These are phyloP conservation scores for Drosophila pseudotakahashii DNA, from an alignment of 2,888 invertebrate species.

Conservation along the genomic window DNA sequence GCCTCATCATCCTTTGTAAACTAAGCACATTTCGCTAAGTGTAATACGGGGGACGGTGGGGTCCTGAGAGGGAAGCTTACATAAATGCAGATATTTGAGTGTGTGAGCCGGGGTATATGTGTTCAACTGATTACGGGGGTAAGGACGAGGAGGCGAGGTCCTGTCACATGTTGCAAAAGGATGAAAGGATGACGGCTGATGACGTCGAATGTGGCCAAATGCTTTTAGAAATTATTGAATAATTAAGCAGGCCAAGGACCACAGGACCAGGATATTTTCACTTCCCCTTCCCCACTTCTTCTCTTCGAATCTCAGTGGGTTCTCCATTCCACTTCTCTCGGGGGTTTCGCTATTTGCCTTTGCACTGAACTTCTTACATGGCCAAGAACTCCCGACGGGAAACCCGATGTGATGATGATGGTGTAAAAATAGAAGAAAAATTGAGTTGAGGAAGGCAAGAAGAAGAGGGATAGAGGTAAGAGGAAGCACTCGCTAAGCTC, in stretches of 20 bases:
- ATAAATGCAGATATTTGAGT: slow-evolving; percentile 26
- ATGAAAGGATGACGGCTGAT: slow-evolving; percentile 59
- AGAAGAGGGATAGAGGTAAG: not conserved
- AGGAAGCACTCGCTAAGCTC: slow-evolving; percentile 58
- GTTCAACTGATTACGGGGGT: slow-evolving; percentile 70
- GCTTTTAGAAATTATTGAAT: slow-evolving; percentile 83
- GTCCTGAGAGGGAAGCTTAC: slow-evolving; percentile 20
- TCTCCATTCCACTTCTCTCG: not conserved
- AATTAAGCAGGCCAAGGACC: slow-evolving; percentile 79
- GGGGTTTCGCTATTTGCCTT: slow-evolving; percentile 60
- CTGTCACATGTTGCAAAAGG: slow-evolving; percentile 55
- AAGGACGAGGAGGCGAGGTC: slow-evolving; percentile 20
- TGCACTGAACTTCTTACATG: slow-evolving; percentile 75
- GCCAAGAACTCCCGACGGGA: slow-evolving; percentile 63
- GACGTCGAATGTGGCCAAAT: slow-evolving; percentile 70
- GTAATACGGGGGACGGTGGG: slow-evolving; percentile 4
- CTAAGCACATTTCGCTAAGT: not conserved
- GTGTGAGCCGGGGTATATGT: slow-evolving; percentile 48
- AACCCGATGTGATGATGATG: slow-evolving; percentile 41
- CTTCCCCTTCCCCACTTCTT: not conserved
- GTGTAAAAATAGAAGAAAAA: not conserved
- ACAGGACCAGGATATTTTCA: slow-evolving; percentile 19
- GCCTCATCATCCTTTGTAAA: no score
- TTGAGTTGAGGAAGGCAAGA: slow-evolving; percentile 7
- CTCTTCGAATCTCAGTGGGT: slow-evolving; percentile 12